These are phyloP conservation scores for Ophioninae sp. DNA, from an alignment of 2,888 invertebrate genomes.

Conservation along the genomic window DNA sequence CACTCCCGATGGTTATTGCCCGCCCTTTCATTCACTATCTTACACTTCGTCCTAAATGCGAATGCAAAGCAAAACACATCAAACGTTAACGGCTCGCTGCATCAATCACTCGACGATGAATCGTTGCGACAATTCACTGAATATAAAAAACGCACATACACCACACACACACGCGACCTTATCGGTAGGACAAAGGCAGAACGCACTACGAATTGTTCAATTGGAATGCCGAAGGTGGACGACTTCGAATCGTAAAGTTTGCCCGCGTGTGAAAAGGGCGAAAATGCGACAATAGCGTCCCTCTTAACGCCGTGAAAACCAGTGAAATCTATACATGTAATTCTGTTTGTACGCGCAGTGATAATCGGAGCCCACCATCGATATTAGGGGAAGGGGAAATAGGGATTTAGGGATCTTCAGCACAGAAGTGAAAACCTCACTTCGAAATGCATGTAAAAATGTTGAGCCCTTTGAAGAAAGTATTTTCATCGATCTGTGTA, in stretches of 20 bases:
- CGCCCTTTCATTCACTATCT: slow-evolving; percentile 4
- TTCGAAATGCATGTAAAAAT: slow-evolving; percentile 4
- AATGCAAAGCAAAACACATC: slow-evolving; percentile 5
- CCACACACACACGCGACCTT: neutral
- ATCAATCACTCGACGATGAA: neutral
- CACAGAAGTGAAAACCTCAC: neutral
- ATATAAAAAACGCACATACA: neutral
- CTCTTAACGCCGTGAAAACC: slow-evolving; percentile 16
- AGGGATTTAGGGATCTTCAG: slow-evolving; percentile 29
- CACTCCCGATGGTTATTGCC: slow-evolving; percentile 7
- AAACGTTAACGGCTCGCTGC: neutral
- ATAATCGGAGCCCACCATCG: slow-evolving; percentile 24
- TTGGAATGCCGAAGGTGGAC: slow-evolving; percentile 7
- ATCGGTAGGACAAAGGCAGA: neutral
- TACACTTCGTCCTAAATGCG: neutral
- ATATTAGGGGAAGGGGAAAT: slow-evolving; percentile 27
- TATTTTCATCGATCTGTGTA: neutral
- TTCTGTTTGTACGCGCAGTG: slow-evolving; percentile 6
- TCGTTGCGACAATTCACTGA: neutral
- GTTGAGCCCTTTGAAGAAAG: neutral
- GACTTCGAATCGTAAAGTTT: slow-evolving; percentile 20
- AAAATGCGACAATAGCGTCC: slow-evolving; percentile 24
- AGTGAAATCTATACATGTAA: slow-evolving; percentile 3
- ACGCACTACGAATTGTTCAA: slow-evolving; percentile 21
- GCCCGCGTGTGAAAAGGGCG: slow-evolving; percentile 7